These are phyloP conservation scores for Dreissena rostriformis DNA, from an alignment of 1,140 invertebrate species.

Conservation along the genomic window DNA sequence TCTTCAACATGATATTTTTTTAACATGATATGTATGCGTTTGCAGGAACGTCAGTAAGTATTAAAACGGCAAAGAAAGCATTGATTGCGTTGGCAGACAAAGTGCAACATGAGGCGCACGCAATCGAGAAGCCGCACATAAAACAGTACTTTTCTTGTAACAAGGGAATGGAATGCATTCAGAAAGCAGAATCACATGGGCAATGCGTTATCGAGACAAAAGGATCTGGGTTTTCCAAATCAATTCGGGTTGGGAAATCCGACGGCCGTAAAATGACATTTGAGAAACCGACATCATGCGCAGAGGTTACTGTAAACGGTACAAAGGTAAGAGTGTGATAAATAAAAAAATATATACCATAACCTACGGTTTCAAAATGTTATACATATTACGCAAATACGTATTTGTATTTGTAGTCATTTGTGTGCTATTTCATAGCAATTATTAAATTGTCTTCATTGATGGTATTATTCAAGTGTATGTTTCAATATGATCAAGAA, in stretches of 20 bases:
- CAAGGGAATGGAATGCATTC: constrained; percentile 42
- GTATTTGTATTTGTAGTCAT: too few species aligned
- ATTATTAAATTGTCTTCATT: too few species aligned
- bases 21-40: too few species aligned
- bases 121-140: constrained; percentile 47
- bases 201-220: constrained; percentile 46
- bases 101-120: constrained; percentile 38
- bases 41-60: constrained; percentile 40
- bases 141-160: constrained; percentile 37
- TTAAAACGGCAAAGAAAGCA: constrained; percentile 31
- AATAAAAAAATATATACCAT: too few species aligned
- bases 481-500: too few species aligned
- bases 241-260: neutral
- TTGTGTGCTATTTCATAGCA: too few species aligned
- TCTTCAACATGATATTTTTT: too few species aligned
- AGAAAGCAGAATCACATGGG: constrained; percentile 36
- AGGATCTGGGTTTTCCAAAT: constrained; percentile 26
- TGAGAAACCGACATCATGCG: neutral
- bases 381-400: too few species aligned
- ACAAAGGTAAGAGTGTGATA: neutral
- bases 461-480: too few species aligned
- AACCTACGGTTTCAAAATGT: too few species aligned
- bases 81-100: constrained; percentile 24
- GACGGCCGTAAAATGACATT: neutral
- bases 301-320: constrained; percentile 14